A percentile compares a stretch with the other conserved stretches of the same genome.
These are phyloP conservation scores for Denticeps clupeoides DNA, from an alignment of 2,797 vertebrate species.

Conservation along the genomic window DNA sequence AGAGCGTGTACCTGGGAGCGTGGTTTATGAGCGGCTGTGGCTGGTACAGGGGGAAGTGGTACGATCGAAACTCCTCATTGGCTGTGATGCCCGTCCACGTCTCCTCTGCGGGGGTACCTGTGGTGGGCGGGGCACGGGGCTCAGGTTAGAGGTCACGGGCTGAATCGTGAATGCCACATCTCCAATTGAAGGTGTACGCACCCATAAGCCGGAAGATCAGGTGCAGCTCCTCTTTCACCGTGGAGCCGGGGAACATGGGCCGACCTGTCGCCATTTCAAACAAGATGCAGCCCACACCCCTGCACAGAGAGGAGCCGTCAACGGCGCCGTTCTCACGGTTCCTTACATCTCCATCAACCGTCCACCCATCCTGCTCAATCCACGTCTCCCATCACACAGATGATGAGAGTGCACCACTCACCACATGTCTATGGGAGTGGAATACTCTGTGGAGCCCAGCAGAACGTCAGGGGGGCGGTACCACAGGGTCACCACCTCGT, in stretches of 20 bases:
- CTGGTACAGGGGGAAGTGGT: slow-evolving; percentile 62
- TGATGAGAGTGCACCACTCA: too few species aligned
- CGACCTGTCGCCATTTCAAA: slow-evolving; percentile 91
- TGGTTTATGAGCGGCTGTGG: slow-evolving; percentile 65
- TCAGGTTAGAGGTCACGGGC: too few species aligned
- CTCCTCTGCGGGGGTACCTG: slow-evolving; percentile 64
- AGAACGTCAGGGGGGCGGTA: slow-evolving; percentile 90
- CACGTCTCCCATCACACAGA: too few species aligned
- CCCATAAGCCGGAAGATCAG: slow-evolving; percentile 85
- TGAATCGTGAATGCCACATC: neutral
- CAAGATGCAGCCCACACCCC: slow-evolving; percentile 91
- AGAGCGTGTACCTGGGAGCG: slow-evolving; percentile 55
- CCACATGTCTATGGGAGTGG: slow-evolving; percentile 96
- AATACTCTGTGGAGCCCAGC: slow-evolving; percentile 88
- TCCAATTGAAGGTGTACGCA: slow-evolving; percentile 37
- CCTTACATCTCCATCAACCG: too few species aligned
- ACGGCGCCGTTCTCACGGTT: neutral
- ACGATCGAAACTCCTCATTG: slow-evolving; percentile 62
- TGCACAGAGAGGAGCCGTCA: slow-evolving; percentile 34
- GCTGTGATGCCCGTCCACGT: slow-evolving; percentile 56
- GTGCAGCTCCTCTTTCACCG: slow-evolving; percentile 88
- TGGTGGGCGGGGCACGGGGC: too few species aligned
- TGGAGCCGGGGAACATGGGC: slow-evolving; percentile 90
- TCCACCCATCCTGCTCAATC: too few species aligned
- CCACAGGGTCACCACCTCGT: slow-evolving; percentile 94